Evolutionary conservation across 1,140 invertebrate species (phyloP).

Genomic region (Pemphigus obesinymphae): DNA sequence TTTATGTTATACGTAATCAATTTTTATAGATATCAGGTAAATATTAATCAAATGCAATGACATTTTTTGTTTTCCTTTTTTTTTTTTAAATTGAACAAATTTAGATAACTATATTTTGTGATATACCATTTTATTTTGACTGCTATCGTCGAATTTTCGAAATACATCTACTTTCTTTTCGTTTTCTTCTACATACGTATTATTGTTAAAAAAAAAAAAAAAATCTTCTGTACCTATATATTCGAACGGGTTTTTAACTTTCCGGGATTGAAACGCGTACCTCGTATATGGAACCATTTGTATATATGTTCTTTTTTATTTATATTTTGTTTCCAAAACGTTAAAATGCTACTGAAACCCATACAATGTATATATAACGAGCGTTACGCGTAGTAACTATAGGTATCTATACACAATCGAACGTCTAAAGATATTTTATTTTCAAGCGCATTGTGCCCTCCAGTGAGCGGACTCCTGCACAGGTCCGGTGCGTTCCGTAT

Average conservation of each 20-base stretch:
- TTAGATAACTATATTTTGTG: too few species aligned
- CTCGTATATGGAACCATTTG: too few species aligned
- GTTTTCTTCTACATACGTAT: background rate
- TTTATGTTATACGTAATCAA: too few species aligned
- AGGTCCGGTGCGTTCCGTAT: background rate
- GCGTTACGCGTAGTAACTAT: background rate
- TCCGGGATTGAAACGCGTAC: conserved; percentile 16
- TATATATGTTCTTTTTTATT: background rate
- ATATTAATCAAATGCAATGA: too few species aligned
- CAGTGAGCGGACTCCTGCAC: background rate
- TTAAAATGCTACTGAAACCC: background rate
- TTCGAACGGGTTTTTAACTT: conserved; percentile 31
- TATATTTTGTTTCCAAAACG: background rate
- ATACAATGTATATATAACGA: conserved; percentile 13
- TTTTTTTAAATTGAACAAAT: too few species aligned
- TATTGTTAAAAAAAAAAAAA: too few species aligned
- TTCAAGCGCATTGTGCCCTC: conserved; percentile 29
- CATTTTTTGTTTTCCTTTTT: too few species aligned
- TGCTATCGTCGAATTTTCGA: too few species aligned
- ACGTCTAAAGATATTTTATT: conserved; percentile 35
- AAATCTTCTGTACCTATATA: background rate
- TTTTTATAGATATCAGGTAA: too few species aligned
- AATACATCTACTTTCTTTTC: background rate
- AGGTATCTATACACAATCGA: conserved; percentile 30
- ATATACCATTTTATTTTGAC: too few species aligned